Percentiles rank a stretch among this genome's conserved stretches.
Evolutionary conservation across 2,888 invertebrate genomes (phyloP).

Genomic region (Pemphredon lugubris): DNA sequence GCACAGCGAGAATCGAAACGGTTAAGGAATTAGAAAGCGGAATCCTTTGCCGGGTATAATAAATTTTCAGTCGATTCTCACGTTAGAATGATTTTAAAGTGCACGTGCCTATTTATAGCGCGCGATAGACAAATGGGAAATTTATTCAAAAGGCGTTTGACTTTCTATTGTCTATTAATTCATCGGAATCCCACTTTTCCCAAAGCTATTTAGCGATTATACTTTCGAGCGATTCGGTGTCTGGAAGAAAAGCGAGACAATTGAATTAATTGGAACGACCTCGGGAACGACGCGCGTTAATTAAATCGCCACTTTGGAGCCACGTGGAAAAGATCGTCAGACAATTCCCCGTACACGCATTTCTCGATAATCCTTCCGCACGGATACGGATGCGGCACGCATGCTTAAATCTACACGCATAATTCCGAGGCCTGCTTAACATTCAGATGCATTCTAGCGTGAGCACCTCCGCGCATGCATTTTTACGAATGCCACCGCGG

Average conservation of each 20-base stretch:
- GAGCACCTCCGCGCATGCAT: conserved; percentile 28
- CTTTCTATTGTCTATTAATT: too few relatives aligned
- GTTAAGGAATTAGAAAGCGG: conserved; percentile 42
- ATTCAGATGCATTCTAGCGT: conserved; percentile 54
- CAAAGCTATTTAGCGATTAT: too few relatives aligned
- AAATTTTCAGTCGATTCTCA: conserved; percentile 8
- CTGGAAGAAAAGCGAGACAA: too few relatives aligned
- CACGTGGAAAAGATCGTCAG: not conserved
- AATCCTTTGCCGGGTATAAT: conserved; percentile 13
- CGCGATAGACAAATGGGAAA: too few relatives aligned
- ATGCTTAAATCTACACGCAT: conserved; percentile 57
- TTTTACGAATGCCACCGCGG: conserved; percentile 7
- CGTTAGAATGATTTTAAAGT: not conserved
- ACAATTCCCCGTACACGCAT: not conserved
- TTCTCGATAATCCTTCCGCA: conserved; percentile 43
- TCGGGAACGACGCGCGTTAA: not conserved
- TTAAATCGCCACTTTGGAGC: not conserved
- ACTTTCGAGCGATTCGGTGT: too few relatives aligned
- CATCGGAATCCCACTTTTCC: too few relatives aligned
- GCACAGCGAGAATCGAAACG: conserved; percentile 20
- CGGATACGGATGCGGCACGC: conserved; percentile 51
- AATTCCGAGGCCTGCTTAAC: conserved; percentile 65
- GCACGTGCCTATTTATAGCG: too few relatives aligned
- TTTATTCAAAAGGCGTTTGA: too few relatives aligned
- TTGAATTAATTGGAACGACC: too few relatives aligned